Conservation (phyloP, 2,113 vertebrate species). For the Nanorana parkeri region DNA sequence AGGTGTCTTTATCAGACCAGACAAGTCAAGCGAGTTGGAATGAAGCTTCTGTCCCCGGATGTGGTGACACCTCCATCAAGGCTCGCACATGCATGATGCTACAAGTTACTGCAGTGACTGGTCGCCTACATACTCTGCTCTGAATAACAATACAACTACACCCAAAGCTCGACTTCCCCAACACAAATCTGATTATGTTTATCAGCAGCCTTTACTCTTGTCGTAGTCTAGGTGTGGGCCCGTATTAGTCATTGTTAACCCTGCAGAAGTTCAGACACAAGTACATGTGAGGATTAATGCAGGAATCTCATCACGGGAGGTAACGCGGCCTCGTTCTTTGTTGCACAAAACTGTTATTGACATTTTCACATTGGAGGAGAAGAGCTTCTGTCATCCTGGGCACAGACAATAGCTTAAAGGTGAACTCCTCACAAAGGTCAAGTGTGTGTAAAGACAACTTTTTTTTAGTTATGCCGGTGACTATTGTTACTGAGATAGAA, state of each 20-base stretch:
- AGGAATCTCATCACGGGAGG: conserved; percentile 2
- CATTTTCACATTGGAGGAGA: too few species aligned
- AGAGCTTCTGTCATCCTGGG: too few species aligned
- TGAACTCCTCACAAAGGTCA: too few species aligned
- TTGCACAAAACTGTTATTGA: too few species aligned
- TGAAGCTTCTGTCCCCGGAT: neutral
- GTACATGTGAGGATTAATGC: neutral
- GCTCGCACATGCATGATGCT: neutral
- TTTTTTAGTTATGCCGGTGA: too few species aligned
- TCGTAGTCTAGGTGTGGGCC: neutral
- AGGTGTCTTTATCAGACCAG: neutral
- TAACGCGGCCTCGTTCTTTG: too few species aligned
- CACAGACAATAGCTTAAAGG: too few species aligned
- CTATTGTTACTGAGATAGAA: too few species aligned
- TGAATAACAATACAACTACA: conserved; percentile 29
- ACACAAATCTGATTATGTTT: conserved; percentile 5
- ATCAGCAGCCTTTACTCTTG: too few species aligned
- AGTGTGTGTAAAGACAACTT: too few species aligned
- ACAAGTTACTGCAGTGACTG: conserved; percentile 18
- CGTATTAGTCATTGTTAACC: neutral
- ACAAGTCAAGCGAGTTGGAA: neutral
- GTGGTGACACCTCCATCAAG: neutral
- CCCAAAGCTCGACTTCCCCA: conserved; percentile 15
- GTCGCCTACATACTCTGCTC: conserved; percentile 5
- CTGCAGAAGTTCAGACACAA: neutral